Percentiles rank a stretch among this genome's conserved stretches.
Conservation (phyloP, 2,113 vertebrate genomes). For the Setophaga petechia region DNA sequence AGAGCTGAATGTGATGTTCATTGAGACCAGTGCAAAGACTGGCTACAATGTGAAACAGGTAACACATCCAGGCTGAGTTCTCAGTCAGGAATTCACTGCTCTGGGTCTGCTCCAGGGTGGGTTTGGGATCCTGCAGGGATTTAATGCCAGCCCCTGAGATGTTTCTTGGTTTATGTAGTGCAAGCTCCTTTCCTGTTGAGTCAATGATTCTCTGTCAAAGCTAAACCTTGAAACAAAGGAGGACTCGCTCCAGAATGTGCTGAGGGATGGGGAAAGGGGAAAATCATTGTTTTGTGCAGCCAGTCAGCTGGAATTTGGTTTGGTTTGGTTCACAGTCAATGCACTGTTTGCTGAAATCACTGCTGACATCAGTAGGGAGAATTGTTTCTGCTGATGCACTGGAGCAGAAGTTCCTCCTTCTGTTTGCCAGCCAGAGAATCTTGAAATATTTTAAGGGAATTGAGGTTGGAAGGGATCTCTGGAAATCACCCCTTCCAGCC, state of each 20-base stretch:
- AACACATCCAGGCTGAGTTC: background rate
- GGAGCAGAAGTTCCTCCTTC: background rate
- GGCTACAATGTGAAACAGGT: constrained; percentile 97
- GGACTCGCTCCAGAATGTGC: background rate
- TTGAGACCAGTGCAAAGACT: constrained; percentile 96
- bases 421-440: background rate
- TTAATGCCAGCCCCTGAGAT: background rate
- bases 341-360: background rate
- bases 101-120: background rate
- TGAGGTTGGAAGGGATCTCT: background rate
- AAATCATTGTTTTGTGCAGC: background rate
- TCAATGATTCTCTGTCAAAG: background rate
- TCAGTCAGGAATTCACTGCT: background rate
- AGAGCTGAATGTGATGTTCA: constrained; percentile 97
- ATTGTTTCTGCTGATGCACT: background rate
- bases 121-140: background rate
- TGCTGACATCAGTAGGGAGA: background rate
- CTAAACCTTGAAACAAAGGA: background rate
- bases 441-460: background rate
- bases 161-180: background rate
- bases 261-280: background rate
- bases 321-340: background rate
- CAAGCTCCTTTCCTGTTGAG: background rate
- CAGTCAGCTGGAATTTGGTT: background rate
- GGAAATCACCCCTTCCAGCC: background rate